phyloP scores from a whole-genome alignment of 2,797 vertebrate species.

The Argyrosomus regius region DNA sequence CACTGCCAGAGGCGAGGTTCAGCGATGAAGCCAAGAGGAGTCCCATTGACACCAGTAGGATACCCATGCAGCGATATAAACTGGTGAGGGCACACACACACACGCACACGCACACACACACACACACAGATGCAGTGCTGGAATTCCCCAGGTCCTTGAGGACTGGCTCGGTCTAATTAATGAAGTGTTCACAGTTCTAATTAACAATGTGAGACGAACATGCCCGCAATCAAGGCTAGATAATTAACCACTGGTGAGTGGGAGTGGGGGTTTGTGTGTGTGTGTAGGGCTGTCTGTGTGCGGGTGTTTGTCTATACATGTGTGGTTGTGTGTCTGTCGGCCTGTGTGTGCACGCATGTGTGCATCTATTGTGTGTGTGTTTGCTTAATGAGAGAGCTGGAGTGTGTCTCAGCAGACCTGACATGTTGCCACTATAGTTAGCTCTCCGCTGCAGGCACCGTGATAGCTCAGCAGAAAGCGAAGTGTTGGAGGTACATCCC shows the following conservation, averaged over 20 bases:
- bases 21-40: conserved; percentile 90
- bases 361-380: conserved; percentile 30
- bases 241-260: conserved; percentile 81
- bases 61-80: conserved; percentile 95
- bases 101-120: conserved; percentile 21
- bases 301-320: conserved; percentile 29
- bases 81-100: conserved; percentile 87
- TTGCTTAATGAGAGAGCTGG: conserved; percentile 72
- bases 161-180: conserved; percentile 82
- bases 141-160: conserved; percentile 76
- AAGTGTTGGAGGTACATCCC: conserved; percentile 42
- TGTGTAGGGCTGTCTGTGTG: conserved; percentile 44
- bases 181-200: conserved; percentile 84
- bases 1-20: conserved; percentile 95
- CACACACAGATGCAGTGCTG: conserved; percentile 38
- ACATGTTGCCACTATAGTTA: conserved; percentile 76
- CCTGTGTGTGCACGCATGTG: conserved; percentile 1
- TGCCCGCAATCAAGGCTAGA: conserved; percentile 82
- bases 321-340: conserved; percentile 36
- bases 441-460: conserved; percentile 70
- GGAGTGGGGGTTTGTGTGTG: conserved; percentile 30
- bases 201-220: conserved; percentile 85
- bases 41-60: conserved; percentile 93
- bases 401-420: conserved; percentile 76
- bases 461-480: conserved; percentile 72